phyloP scores from a whole-genome alignment of 1,140 invertebrate genomes.

The Mycetomoellerius zeteki region DNA sequence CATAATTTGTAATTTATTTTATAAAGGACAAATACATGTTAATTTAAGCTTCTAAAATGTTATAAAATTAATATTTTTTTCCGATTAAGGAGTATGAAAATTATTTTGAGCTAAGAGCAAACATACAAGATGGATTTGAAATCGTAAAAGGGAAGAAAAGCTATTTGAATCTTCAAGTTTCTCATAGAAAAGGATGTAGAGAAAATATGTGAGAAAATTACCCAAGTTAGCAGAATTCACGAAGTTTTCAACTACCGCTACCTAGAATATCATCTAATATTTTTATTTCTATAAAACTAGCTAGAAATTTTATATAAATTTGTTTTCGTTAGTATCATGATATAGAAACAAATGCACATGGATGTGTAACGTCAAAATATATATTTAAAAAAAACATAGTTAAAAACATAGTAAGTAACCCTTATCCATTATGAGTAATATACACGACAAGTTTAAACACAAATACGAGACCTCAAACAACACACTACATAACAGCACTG shows the following conservation, averaged over 20 bases:
- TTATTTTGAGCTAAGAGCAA: background rate
- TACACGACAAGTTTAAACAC: background rate
- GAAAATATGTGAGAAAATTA: slow-evolving; percentile 40
- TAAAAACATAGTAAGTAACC: background rate
- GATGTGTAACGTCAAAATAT: background rate
- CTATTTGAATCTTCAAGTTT: slow-evolving; percentile 37
- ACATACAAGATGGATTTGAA: slow-evolving; percentile 16
- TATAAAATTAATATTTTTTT: slow-evolving; percentile 21
- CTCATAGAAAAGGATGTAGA: slow-evolving; percentile 11
- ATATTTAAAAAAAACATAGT: background rate
- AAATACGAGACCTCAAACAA: background rate
- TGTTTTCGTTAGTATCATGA: background rate
- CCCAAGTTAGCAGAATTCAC: slow-evolving; percentile 47
- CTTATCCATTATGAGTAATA: slow-evolving; percentile 3
- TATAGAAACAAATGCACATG: background rate
- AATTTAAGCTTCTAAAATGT: background rate
- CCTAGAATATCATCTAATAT: slow-evolving; percentile 20
- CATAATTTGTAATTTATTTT: background rate
- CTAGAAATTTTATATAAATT: slow-evolving; percentile 18
- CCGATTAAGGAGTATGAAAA: background rate
- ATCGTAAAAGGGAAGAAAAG: slow-evolving; percentile 25
- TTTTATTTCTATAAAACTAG: slow-evolving; percentile 11
- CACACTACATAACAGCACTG: background rate
- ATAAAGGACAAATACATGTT: background rate
- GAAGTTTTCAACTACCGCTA: slow-evolving; percentile 17